Base-by-base conservation (phyloP, 2,113 vertebrate genomes). In the Trochalopteron elliotii region DNA sequence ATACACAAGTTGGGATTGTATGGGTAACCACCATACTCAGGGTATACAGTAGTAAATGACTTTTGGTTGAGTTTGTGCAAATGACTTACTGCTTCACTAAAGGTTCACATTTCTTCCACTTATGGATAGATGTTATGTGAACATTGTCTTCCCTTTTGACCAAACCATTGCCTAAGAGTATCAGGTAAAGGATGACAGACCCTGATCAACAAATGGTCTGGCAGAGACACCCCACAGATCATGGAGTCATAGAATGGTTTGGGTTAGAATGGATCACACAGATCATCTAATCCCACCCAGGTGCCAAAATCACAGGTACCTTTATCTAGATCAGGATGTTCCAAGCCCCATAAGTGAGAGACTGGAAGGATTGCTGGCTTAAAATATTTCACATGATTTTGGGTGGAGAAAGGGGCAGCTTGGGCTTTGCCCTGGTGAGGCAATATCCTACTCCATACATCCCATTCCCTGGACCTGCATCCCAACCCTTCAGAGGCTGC, bases 11-110 rank as follows among this genome's bases (percentile, higher is more conserved):
- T n/a, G 35, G 31, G 23, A 59, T 23, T 37, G n/a, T n/a, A n/a
- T n/a, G n/a, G 10, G 12, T 28, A 44, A 44, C 27, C 33, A 8
- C 31, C 50, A 37, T 37, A 37, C 27, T 74, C 27, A 59, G 37
- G 10, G 15, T 57, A 50, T 0, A 0, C 8, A 19, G 33, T 74
- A 27, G 21, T 50, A 59, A 75, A 50, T 31, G 35, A 42, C 7
- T 11, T 67, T 42, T 67, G 13, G 7, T 21, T 76, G 52, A 76
- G 5, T 76, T 67, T 59, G 25, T 50, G 25, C 42, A 31, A 42
- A 31, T 50, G 7, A 67, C 5, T 76, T 31, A 17, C 0, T 3
- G 16, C 21, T 59, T 50, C 71, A 25, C 25, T 76, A 21, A 31
- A 50, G 20, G 16, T 60, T 52, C 33, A 27, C 9, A 18, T 59